These are phyloP conservation scores for Lycophotia porphyrea DNA, from an alignment of 2,888 invertebrate species.

Conservation along the genomic window DNA sequence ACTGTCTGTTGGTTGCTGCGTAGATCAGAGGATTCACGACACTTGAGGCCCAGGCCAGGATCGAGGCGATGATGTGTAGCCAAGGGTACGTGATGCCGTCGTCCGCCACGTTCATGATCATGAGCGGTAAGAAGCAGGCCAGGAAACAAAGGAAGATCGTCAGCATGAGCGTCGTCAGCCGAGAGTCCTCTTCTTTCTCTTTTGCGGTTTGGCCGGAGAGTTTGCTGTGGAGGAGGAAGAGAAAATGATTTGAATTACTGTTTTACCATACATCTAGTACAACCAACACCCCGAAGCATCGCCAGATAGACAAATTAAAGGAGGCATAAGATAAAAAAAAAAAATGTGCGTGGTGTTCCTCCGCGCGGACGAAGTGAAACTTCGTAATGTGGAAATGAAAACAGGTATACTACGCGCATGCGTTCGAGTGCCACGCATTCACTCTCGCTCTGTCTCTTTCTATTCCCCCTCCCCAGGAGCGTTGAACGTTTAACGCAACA, in stretches of 20 bases:
- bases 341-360: no score
- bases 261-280: not conserved
- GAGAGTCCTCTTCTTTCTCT: conserved; percentile 92
- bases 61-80: conserved; percentile 95
- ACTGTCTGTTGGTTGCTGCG: conserved; percentile 96
- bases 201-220: conserved; percentile 87
- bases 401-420: no score
- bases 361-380: no score
- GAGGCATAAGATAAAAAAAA: not conserved
- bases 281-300: not conserved
- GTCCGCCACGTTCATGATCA: conserved; percentile 96
- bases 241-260: not conserved
- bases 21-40: conserved; percentile 97
- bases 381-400: no score
- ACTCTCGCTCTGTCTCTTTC: no score
- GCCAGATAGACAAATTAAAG: not conserved
- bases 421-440: no score
- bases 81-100: conserved; percentile 93
- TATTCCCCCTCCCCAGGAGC: no score
- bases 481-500: no score
- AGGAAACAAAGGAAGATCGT: conserved; percentile 96
- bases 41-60: conserved; percentile 97
- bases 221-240: conserved; percentile 80
- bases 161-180: conserved; percentile 96
- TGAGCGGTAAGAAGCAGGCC: conserved; percentile 96